Base-by-base conservation (phyloP, 2,113 vertebrate species). In the Rhinichthys klamathensis region DNA sequence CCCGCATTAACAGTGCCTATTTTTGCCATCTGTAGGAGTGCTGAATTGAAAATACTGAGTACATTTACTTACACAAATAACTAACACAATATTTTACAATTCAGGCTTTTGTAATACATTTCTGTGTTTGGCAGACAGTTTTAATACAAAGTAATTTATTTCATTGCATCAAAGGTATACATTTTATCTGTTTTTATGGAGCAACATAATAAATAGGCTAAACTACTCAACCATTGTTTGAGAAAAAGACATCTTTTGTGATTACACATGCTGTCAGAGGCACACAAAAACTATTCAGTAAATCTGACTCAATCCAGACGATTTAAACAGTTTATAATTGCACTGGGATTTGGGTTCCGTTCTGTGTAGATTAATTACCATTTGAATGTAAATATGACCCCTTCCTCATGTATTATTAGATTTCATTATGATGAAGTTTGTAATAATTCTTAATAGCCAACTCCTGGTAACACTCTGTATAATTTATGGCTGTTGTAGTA, bases 391-490 rank as follows among this genome's bases (percentile, higher is more conserved):
- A 74, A 74, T 74, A 74, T 46, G 70, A 74, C 4, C n/a, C 0
- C n/a, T 49, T 74, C 12, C 23, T n/a, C n/a, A 1, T 74, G n/a
- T 74, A 49, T 74, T 74, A 46, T 74, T 74, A 74, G 70, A 74
- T 74, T 74, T 74, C 70, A 74, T 74, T 49, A 74, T 74, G 38
- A 74, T 73, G 41, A 15, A 8, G 70, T 74, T 74, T 49, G 41
- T 49, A 74, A 46, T 74, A 25, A 49, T 27, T 25, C 41, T 25
- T 11, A 49, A 27, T 25, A 27, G 13, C n/a, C 38, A 27, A 49
- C 6, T 25, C n/a, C 70, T 46, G 70, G 46, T 74, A 74, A 27
- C 38, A 44, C 13, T 74, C 23, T 41, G 35, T 70, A 73, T 73
- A 46, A 73, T 25, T 73, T 73, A 46, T 25, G 3, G 23, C 41